These are phyloP conservation scores for Caenorhabditis brenneri DNA, from an alignment of 1,140 invertebrate genomes.

Conservation along the genomic window DNA sequence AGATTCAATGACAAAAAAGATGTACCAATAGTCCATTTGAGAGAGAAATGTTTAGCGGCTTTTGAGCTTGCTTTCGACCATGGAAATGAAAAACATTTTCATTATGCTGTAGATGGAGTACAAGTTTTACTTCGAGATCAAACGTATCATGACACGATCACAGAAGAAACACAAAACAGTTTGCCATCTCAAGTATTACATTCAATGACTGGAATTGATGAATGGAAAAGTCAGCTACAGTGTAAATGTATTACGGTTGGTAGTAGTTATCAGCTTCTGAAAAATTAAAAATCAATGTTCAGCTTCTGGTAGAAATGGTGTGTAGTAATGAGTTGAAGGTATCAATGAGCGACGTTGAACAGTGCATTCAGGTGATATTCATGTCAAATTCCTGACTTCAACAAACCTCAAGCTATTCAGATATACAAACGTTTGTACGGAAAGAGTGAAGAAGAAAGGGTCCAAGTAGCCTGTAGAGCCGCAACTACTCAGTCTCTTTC, in stretches of 20 bases:
- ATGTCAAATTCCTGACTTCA: not conserved
- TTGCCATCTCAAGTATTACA: constrained; percentile 48
- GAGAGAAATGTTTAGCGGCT: constrained; percentile 50
- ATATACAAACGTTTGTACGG: constrained; percentile 45
- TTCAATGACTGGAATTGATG: constrained; percentile 50
- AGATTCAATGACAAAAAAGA: constrained; percentile 42
- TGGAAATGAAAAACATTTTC: constrained; percentile 48
- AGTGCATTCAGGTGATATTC: constrained; percentile 33
- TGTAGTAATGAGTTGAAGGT: constrained; percentile 46
- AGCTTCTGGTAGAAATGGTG: constrained; percentile 54
- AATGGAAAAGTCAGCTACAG: constrained; percentile 52
- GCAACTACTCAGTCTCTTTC: constrained; percentile 48
- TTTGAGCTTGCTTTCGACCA: constrained; percentile 51
- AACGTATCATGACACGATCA: constrained; percentile 34
- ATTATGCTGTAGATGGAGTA: constrained; percentile 48
- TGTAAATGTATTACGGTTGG: constrained; percentile 47
- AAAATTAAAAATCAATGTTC: not conserved
- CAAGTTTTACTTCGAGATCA: constrained; percentile 49
- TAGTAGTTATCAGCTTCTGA: not conserved
- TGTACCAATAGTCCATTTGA: constrained; percentile 45
- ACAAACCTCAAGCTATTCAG: not conserved
- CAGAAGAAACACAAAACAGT: constrained; percentile 47
- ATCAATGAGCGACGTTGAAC: constrained; percentile 45
- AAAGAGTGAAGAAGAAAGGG: constrained; percentile 39
- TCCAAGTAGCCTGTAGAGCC: constrained; percentile 42